Conservation (phyloP, 2,888 invertebrate genomes). For the Acleris laterana region DNA sequence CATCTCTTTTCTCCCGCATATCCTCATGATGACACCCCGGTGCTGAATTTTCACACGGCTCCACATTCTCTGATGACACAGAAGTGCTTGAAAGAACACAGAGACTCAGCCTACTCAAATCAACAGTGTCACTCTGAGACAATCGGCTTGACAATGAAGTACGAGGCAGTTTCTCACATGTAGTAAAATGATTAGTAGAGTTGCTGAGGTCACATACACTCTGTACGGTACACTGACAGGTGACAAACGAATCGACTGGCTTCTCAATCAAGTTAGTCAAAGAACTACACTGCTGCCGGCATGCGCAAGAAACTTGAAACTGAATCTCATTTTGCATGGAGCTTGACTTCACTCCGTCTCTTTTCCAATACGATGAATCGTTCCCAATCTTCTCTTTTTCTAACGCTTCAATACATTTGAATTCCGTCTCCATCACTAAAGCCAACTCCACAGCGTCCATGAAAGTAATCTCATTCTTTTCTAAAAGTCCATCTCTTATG, state of each 20-base stretch:
- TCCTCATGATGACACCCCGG: neutral
- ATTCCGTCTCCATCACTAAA: constrained; percentile 5
- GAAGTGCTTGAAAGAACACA: constrained; percentile 15
- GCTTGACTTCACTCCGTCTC: neutral
- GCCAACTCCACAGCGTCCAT: constrained; percentile 11
- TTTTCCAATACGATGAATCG: neutral
- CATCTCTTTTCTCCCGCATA: neutral
- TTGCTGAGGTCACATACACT: neutral
- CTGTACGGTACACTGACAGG: neutral
- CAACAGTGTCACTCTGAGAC: neutral
- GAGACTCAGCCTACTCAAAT: constrained; percentile 1
- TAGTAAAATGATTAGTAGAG: neutral
- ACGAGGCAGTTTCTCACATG: neutral
- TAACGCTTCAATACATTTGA: neutral
- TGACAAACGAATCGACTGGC: neutral
- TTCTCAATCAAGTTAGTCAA: neutral
- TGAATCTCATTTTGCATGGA: neutral
- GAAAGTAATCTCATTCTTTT: neutral
- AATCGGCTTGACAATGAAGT: neutral
- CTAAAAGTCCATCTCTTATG: constrained; percentile 5
- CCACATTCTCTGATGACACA: neutral
- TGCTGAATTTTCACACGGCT: neutral
- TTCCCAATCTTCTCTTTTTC: neutral
- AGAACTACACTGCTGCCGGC: constrained; percentile 14
- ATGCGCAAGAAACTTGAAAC: neutral